These are phyloP conservation scores for Enteromius unitaeniatus DNA, from an alignment of 2,797 vertebrate species.

Conservation along the genomic window DNA sequence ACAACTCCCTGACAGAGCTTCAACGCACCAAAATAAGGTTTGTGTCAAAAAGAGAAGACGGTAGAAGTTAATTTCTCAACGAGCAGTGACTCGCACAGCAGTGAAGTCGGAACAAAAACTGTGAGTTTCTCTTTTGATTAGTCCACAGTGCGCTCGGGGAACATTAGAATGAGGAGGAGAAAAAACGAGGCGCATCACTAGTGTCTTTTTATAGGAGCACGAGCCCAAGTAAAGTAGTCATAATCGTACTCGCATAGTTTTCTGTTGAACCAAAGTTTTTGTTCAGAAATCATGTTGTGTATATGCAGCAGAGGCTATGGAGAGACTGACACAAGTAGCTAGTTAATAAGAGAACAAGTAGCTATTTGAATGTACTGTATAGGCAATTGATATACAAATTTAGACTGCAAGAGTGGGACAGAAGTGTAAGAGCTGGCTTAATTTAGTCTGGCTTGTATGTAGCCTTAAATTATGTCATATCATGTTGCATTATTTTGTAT, in stretches of 20 bases:
- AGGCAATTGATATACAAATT: neutral
- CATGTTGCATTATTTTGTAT: no score
- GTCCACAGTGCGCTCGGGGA: neutral
- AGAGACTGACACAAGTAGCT: neutral
- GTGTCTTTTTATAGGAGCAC: neutral
- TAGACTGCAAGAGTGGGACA: neutral
- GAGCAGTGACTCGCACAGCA: conserved; percentile 20
- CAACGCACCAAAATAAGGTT: neutral
- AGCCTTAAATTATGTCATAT: neutral
- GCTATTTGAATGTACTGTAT: neutral
- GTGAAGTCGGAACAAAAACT: conserved; percentile 24
- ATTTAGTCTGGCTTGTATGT: neutral
- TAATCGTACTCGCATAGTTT: neutral
- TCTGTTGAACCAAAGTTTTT: neutral
- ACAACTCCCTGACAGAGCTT: conserved; percentile 3
- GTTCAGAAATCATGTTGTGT: neutral
- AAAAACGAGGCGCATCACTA: no score
- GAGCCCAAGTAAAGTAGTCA: neutral
- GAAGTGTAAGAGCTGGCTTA: neutral
- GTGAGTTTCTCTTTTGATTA: conserved; percentile 26
- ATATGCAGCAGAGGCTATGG: neutral
- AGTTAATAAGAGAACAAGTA: neutral
- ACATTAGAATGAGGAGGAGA: conserved; percentile 20
- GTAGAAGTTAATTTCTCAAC: conserved; percentile 3
- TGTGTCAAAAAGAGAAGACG: neutral